These are phyloP conservation scores for Bufo bufo DNA, from an alignment of 2,113 vertebrate species.

Conservation along the genomic window DNA sequence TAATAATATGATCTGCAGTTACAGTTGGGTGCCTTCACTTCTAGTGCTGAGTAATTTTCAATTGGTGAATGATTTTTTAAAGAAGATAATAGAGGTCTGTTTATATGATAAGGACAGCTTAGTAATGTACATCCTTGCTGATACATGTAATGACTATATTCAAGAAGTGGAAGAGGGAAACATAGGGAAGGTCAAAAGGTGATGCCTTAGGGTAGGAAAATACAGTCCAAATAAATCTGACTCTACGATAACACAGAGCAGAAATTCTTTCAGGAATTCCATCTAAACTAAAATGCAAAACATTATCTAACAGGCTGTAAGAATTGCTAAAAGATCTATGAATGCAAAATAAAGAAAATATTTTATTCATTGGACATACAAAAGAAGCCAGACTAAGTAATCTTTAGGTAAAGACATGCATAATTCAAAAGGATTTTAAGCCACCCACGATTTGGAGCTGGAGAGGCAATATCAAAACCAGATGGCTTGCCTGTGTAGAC, in stretches of 20 bases:
- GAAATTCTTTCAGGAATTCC: conserved; percentile 55
- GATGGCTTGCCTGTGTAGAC: conserved; percentile 13
- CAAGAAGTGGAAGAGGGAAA: conserved; percentile 51
- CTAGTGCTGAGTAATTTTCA: not conserved
- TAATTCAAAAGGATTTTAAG: conserved; percentile 11
- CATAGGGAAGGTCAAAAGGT: conserved; percentile 44
- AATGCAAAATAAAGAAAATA: conserved; percentile 32
- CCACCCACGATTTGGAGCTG: not conserved
- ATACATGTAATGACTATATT: conserved; percentile 45
- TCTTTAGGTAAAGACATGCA: conserved; percentile 3
- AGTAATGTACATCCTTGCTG: conserved; percentile 44
- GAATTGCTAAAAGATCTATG: conserved; percentile 33
- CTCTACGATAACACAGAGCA: conserved; percentile 43
- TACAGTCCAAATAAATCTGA: conserved; percentile 58
- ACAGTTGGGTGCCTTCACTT: not conserved
- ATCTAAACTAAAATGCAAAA: conserved; percentile 46
- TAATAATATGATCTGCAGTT: not conserved
- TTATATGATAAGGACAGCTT: conserved; percentile 8
- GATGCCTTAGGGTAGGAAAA: conserved; percentile 41
- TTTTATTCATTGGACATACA: conserved; percentile 1
- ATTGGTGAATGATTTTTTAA: not conserved
- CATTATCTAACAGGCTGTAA: conserved; percentile 6
- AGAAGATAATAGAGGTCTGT: not conserved
- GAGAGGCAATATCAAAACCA: conserved; percentile 33
- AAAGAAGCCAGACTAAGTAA: not conserved